phyloP scores from a whole-genome alignment of 30 jellyfish, hydroid and myxozoan species.

The Pseudorhiza aurosa region DNA sequence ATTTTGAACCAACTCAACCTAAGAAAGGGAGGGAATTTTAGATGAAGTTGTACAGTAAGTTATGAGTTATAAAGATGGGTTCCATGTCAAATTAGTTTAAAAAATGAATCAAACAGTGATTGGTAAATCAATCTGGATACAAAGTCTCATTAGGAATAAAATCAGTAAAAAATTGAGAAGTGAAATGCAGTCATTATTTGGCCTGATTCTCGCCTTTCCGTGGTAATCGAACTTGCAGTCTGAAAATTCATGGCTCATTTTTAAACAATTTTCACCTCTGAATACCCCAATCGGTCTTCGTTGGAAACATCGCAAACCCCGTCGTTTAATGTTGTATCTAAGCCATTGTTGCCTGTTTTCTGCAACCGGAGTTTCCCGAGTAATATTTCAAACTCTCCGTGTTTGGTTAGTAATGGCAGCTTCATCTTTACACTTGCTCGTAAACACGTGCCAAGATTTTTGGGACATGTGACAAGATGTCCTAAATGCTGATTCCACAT shows the following conservation, averaged over 20 bases:
- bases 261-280: constrained; percentile 73
- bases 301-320: constrained; percentile 57
- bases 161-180: too few species aligned
- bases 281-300: constrained; percentile 56
- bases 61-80: too few species aligned
- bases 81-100: too few species aligned
- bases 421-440: constrained; percentile 88
- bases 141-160: too few species aligned
- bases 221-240: too few species aligned
- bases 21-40: too few species aligned
- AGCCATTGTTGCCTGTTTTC: constrained; percentile 55
- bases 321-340: constrained; percentile 49
- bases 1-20: constrained; percentile 74
- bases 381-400: constrained; percentile 47
- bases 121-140: too few species aligned
- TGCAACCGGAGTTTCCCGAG: constrained; percentile 50
- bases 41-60: too few species aligned
- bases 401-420: constrained; percentile 50
- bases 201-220: too few species aligned
- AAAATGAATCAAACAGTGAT: too few species aligned
- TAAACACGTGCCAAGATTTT: constrained; percentile 86
- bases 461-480: constrained; percentile 80
- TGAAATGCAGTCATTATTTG: too few species aligned
- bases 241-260: too few species aligned
- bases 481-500: constrained; percentile 96